Base-by-base conservation (phyloP, 2,113 vertebrate species). In the Mustelus asterias region DNA sequence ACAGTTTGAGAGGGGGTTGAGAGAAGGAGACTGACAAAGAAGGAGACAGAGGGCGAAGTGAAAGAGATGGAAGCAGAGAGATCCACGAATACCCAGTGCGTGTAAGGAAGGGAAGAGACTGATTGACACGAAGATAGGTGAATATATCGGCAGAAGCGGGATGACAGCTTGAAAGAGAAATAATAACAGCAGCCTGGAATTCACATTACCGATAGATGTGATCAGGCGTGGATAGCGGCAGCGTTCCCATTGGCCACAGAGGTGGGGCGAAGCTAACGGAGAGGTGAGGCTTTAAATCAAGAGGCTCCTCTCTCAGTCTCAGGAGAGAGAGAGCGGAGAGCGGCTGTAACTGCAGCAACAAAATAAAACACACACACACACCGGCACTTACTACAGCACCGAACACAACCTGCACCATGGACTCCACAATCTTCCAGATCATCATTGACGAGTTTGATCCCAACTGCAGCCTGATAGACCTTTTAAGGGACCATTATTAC, bases 391-490 rank as follows among this genome's bases (percentile, higher is more conserved):
- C 14, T 41, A 14, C 18, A 20, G 83, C 96, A 37, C 83, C 96
- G 92, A 3, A 7, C 14, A 26, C 92, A 95, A 96, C 16, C 97
- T 98, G 98, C 92, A 67, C n/a, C 37, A 99, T 99, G 97, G 98
- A 98, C 86, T 98, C 98, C 78, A 97, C 98, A 37, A 97, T 98
- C 72, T 97, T 99, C 76, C 98, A 98, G 95, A 98, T 98, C 96
- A 97, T 99, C 78, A 96, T 98, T 1, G 98, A 98, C 96, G 98
- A 99, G 97, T 97, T 99, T 96, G 98, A 99, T 96, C 97, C 98
- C 83, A 99, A 99, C 97, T 99, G 99, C 97, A 99, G 98, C 97
- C 98, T 99, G 96, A 97, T 98, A 95, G 98, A 98, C 88, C 97
- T 96, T 33, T 97, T 98, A 26, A 98, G 98, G 92, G 98, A 98